Percentiles rank a stretch among this genome's conserved stretches.
Evolutionary conservation across 53 echinoderm and acorn worm genomes (phyloP).

Genomic region (Echinarachnius parma): DNA sequence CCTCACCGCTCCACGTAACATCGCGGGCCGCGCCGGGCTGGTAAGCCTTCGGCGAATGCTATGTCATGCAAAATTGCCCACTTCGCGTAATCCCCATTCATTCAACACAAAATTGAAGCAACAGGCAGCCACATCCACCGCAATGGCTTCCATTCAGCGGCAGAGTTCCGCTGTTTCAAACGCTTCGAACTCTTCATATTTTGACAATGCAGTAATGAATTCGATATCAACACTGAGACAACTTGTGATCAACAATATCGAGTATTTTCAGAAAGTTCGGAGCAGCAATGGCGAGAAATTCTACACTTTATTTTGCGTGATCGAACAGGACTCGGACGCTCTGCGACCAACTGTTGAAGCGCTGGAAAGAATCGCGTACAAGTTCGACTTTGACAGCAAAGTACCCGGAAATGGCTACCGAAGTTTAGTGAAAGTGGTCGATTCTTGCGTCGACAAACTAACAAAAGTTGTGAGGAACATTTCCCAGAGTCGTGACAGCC

Average conservation of each 20-base stretch:
- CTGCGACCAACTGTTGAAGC: constrained; percentile 84
- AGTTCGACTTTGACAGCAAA: constrained; percentile 77
- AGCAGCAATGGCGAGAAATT: constrained; percentile 73
- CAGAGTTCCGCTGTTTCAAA: constrained; percentile 45
- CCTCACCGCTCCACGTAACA: no score
- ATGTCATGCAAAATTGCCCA: not conserved
- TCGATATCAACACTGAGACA: constrained; percentile 79
- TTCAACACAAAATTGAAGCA: no score
- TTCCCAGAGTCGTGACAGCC: constrained; percentile 69
- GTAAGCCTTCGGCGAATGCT: no score
- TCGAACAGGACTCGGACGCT: constrained; percentile 89
- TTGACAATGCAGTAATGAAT: constrained; percentile 55
- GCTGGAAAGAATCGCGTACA: constrained; percentile 67
- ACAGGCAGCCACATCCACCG: no score
- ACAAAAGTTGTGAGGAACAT: constrained; percentile 61
- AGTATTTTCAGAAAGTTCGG: constrained; percentile 75
- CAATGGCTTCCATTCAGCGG: constrained; percentile 54
- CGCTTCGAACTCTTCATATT: constrained; percentile 45
- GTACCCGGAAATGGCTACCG: constrained; percentile 93
- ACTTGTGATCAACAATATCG: constrained; percentile 91
- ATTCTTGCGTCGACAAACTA: constrained; percentile 74
- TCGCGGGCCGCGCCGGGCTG: no score
- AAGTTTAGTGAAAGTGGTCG: constrained; percentile 90
- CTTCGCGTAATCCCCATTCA: not conserved
- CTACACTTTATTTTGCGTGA: constrained; percentile 79